phyloP scores from a whole-genome alignment of 2,113 vertebrate genomes.

The Oncorhynchus tshawytscha region DNA sequence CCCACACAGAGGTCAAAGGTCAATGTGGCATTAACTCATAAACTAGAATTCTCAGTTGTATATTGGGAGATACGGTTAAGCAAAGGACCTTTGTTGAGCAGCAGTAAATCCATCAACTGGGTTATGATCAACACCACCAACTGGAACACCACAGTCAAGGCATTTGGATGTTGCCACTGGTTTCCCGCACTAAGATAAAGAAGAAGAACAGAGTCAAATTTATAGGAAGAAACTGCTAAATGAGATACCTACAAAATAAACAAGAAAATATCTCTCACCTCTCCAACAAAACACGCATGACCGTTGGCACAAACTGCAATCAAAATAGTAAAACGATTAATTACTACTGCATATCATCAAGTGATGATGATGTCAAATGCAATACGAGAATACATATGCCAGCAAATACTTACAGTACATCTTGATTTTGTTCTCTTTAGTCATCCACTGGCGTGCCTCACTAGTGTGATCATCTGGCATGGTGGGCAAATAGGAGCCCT shows the following conservation, averaged over 20 bases:
- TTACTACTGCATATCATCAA: neutral
- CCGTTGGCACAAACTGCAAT: conserved; percentile 61
- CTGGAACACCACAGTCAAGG: conserved; percentile 38
- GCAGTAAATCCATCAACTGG: conserved; percentile 46
- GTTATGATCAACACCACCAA: conserved; percentile 31
- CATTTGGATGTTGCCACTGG: conserved; percentile 20
- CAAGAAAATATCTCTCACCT: conserved; percentile 49
- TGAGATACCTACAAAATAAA: neutral
- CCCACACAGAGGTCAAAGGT: neutral
- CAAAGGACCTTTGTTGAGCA: neutral
- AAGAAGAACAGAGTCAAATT: neutral
- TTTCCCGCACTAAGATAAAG: conserved; percentile 58
- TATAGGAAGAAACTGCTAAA: neutral
- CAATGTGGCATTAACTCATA: neutral
- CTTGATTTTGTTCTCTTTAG: fast-evolving
- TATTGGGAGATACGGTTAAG: neutral
- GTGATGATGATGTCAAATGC: no score
- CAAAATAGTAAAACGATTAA: neutral
- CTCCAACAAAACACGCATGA: conserved; percentile 54
- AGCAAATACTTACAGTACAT: conserved; percentile 59
- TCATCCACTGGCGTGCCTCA: conserved; percentile 44
- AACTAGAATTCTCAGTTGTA: neutral
- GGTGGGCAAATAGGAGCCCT: conserved; percentile 67
- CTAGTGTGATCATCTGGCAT: conserved; percentile 69
- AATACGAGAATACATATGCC: neutral